Base-by-base conservation (phyloP, 2,888 invertebrate species). In the Holacanthella duospinosa region DNA sequence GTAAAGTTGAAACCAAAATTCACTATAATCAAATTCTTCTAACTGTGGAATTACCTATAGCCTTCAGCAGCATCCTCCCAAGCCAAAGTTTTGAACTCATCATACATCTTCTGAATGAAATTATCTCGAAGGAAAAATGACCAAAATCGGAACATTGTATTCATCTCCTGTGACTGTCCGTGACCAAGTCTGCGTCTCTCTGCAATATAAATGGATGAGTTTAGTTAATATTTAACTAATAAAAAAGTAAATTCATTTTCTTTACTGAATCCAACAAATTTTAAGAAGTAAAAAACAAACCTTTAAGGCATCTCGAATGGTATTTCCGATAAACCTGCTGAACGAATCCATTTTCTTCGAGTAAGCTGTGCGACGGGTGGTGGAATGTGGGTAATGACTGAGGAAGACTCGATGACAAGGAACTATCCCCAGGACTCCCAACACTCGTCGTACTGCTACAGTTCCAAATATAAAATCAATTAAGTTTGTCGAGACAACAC, bases 111-210 rank as follows among this genome's bases (percentile, higher is more conserved):
- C 74, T 89, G 85, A 80, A 99, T 99, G 80, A 95, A 99, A 77
- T 97, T 94, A 77, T 97, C 96, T 66, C 99, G 81, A 69, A 99
- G 82, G 83, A 99, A 99, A 84, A 97, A 97, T 29, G 97, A 97
- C 99, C 99, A 99, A 82, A 99, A 99, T 67, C 99, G 83, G 83
- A 95, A 99, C 59, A 99, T 82, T 0, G 99, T 99, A 80, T 99
- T 99, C 97, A 99, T 99, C 80, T 99, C 99, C 76, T 93, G 93
- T 4, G 94, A 94, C 76, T 90, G 90, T 0, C 97, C 97, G 74
- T 87, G 87, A 66, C 97, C 97, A 63, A 92, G 82, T 76, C 89
- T 86, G 79, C 91, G 90, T 71, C 96, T 87, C 77, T 97, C 96
- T 88, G 82, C 73, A 56, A 44, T 43, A 21, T 27, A 43, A 54